Evolutionary conservation across 2,888 invertebrate genomes (phyloP).

Genomic region (Entomobrya multifasciata): DNA sequence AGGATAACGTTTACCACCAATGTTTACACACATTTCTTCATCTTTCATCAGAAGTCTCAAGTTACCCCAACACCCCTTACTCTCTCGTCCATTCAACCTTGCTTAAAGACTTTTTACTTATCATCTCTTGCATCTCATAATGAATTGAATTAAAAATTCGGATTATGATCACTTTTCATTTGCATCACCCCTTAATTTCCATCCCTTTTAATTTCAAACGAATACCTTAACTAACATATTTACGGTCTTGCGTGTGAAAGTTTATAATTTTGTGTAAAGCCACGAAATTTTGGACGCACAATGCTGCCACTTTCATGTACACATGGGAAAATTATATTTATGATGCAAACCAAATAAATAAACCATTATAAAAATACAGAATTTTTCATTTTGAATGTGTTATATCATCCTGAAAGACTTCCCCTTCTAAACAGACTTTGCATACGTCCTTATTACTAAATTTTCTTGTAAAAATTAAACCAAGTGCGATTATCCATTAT

Average conservation of each 20-base stretch:
- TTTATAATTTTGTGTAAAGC: not conserved
- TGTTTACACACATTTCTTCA: too few relatives aligned
- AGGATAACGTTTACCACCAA: too few relatives aligned
- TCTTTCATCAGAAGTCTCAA: too few relatives aligned
- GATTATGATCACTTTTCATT: constrained; percentile 16
- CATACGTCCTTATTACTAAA: not conserved
- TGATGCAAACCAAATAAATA: not conserved
- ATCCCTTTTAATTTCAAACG: not conserved
- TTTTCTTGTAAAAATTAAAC: constrained; percentile 28
- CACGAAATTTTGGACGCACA: not conserved
- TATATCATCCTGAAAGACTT: not conserved
- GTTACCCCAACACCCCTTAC: too few relatives aligned
- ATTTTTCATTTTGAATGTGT: not conserved
- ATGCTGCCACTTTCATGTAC: too few relatives aligned
- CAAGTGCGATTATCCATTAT: constrained; percentile 27
- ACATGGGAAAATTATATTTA: not conserved
- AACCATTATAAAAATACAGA: not conserved
- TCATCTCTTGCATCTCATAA: not conserved
- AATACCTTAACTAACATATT: not conserved
- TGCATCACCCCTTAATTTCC: not conserved
- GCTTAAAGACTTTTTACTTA: not conserved
- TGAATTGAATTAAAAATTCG: not conserved
- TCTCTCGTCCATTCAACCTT: not conserved
- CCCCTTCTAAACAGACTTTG: not conserved
- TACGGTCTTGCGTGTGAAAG: constrained; percentile 7